Evolutionary conservation across 2,797 vertebrate species (phyloP).

Genomic region (Liasis olivaceus): DNA sequence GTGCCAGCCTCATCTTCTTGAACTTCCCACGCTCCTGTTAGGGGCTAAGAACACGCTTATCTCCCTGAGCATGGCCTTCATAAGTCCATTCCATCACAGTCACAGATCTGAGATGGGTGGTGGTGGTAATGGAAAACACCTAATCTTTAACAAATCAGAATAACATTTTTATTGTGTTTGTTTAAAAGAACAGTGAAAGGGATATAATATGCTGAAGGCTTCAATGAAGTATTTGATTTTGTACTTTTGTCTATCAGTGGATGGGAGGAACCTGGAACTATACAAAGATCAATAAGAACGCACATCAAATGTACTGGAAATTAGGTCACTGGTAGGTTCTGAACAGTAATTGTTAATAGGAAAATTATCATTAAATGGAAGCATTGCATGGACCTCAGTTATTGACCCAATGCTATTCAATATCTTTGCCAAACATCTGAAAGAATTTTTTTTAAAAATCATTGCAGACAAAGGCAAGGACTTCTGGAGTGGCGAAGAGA

Average conservation of each 20-base stretch:
- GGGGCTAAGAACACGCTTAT: no score
- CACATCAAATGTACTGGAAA: conserved; percentile 29
- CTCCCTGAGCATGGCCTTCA: no score
- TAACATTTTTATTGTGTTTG: neutral
- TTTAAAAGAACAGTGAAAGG: neutral
- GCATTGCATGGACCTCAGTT: conserved; percentile 17
- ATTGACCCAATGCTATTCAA: conserved; percentile 1
- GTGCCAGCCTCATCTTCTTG: no score
- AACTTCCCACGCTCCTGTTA: no score
- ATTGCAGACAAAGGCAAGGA: conserved; percentile 27
- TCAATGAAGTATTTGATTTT: conserved; percentile 32
- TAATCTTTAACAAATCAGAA: neutral
- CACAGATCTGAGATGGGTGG: neutral
- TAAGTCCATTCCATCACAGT: no score
- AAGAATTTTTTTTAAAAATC: conserved; percentile 30
- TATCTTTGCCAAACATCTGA: conserved; percentile 35
- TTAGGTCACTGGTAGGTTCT: conserved; percentile 17
- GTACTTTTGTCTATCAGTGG: neutral
- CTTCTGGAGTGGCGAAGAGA: neutral
- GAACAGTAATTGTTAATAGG: conserved; percentile 13
- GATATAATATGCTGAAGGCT: conserved; percentile 7
- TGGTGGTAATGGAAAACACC: neutral
- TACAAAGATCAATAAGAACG: conserved; percentile 34
- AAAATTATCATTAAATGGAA: conserved; percentile 16
- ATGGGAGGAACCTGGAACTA: neutral